Evolutionary conservation across 1,140 invertebrate species (phyloP).

Genomic region (Drosophila jambulina): DNA sequence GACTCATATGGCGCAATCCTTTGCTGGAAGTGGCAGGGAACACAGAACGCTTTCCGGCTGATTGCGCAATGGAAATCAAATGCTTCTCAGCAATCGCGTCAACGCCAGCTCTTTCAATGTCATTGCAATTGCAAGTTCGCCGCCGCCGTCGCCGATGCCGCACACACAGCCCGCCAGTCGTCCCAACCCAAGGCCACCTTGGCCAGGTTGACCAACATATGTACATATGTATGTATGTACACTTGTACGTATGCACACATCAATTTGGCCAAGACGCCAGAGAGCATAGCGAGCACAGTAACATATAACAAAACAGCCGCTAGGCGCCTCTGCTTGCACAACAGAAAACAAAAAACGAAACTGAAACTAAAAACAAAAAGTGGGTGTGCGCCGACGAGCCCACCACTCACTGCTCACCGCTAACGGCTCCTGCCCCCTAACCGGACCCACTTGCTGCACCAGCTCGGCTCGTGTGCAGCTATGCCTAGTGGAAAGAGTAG

Average conservation of each 20-base stretch:
- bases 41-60: conserved; percentile 32
- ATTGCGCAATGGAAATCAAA: conserved; percentile 59
- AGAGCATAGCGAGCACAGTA: conserved; percentile 19
- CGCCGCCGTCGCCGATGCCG: conserved; percentile 11
- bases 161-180: conserved; percentile 11
- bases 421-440: conserved; percentile 2
- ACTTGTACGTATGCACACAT: conserved; percentile 14
- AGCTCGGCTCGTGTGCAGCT: conserved; percentile 13
- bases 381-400: conserved; percentile 75
- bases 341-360: conserved; percentile 53
- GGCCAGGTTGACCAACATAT: conserved; percentile 64
- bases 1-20: conserved; percentile 53
- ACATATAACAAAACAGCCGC: conserved; percentile 43
- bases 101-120: conserved; percentile 72
- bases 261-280: conserved; percentile 14
- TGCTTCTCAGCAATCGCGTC: conserved; percentile 38
- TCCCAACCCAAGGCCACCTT: conserved; percentile 68
- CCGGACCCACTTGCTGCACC: conserved; percentile 3
- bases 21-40: conserved; percentile 29
- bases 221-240: conserved; percentile 2
- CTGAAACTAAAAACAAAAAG: conserved; percentile 53
- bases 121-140: conserved; percentile 68
- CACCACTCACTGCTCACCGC: conserved; percentile 36
- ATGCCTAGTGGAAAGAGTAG: conserved; percentile 19
- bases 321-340: conserved; percentile 59